Evolutionary conservation across 2,888 invertebrate genomes (phyloP).

Genomic region (Xylocampa areola): DNA sequence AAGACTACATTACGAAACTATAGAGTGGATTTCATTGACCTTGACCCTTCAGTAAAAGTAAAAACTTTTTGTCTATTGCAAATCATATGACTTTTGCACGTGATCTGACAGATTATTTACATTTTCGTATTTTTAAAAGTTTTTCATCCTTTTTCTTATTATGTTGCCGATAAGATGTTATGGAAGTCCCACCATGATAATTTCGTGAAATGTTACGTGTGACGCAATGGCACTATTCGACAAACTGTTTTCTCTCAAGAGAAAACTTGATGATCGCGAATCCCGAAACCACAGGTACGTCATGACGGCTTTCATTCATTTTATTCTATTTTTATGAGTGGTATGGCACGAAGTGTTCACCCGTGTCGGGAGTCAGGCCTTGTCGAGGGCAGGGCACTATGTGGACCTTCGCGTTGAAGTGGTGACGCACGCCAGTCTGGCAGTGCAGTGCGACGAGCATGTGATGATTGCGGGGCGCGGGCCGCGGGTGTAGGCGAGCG

Average conservation of each 20-base stretch:
- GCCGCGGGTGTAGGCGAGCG: conserved; percentile 73
- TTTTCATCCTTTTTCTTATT: conserved; percentile 48
- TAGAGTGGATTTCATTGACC: conserved; percentile 48
- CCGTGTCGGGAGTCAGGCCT: conserved; percentile 58
- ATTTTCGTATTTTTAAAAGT: conserved; percentile 64
- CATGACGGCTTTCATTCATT: conserved; percentile 78
- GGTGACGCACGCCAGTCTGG: conserved; percentile 77
- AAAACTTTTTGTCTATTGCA: conserved; percentile 75
- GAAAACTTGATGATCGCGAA: conserved; percentile 85
- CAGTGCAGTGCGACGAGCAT: conserved; percentile 69
- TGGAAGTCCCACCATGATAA: conserved; percentile 64
- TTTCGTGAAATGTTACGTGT: conserved; percentile 75
- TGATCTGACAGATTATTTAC: conserved; percentile 84
- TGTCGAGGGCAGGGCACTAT: conserved; percentile 62
- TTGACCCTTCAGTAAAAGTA: conserved; percentile 68
- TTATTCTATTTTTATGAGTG: conserved; percentile 74
- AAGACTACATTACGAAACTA: not conserved
- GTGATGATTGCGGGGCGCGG: conserved; percentile 75
- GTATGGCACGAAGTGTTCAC: conserved; percentile 66
- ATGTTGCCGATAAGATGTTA: conserved; percentile 63
- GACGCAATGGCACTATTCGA: conserved; percentile 93
- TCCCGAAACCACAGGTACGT: conserved; percentile 87
- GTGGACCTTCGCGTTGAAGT: conserved; percentile 65
- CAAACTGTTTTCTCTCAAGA: conserved; percentile 92
- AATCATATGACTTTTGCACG: conserved; percentile 88